Conservation (phyloP, 2,113 vertebrate species). For the Helogale parvula region DNA sequence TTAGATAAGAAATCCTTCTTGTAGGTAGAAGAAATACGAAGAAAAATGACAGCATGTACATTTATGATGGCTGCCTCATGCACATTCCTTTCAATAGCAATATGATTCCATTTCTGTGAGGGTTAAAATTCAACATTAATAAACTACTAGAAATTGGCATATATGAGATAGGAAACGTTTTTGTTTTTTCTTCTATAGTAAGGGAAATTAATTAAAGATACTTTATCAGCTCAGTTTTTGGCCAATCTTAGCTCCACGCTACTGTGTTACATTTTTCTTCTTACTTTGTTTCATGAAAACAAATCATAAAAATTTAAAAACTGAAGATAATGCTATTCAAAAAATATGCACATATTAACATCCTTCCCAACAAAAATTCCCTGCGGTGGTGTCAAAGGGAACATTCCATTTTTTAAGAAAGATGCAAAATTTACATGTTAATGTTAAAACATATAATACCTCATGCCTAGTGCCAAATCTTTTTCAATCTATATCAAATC, state of each 20-base stretch:
- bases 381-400: background rate
- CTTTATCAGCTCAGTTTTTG: background rate
- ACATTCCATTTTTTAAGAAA: background rate
- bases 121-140: background rate
- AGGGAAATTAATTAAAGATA: background rate
- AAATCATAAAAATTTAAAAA: background rate
- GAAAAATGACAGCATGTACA: background rate
- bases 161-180: background rate
- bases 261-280: background rate
- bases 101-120: background rate
- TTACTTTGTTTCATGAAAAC: background rate
- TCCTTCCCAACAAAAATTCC: background rate
- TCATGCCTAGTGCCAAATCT: background rate
- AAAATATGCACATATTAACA: background rate
- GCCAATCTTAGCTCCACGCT: background rate
- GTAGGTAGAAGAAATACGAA: background rate
- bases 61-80: background rate
- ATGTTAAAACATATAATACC: background rate
- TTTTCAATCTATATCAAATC: conserved; percentile 3
- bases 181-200: background rate
- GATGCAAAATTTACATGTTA: background rate
- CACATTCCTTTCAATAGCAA: background rate
- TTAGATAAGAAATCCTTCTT: conserved; percentile 21
- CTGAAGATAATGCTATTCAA: background rate
- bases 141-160: background rate